Evolutionary conservation across 2,113 vertebrate species (phyloP), one percentile per base, ranked within the genome.

Genomic region (Chloebia gouldiae): DNA sequence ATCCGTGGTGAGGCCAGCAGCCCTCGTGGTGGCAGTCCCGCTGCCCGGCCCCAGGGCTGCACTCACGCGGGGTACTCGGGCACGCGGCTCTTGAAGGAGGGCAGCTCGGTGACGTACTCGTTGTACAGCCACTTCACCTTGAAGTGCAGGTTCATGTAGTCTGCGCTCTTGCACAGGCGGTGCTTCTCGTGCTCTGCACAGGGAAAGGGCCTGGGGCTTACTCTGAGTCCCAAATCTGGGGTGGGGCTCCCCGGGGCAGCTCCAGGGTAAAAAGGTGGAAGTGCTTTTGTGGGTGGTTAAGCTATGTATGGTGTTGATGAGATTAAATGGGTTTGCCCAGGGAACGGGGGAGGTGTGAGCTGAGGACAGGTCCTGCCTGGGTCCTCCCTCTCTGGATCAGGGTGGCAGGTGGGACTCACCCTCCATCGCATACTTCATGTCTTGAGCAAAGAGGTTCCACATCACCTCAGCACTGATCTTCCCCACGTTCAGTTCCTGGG

Each of bases 91-190:
- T 99, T 99, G 98, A 99, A 99, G 96, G 99, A 98, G 16, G 99
- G 99, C 92, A 99, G 98, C 92, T 99, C 99, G 2, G 99, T 98
- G 97, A 99, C 99, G 12, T 99, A 99, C 95, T 99, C 99, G 1
- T 99, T 99, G 97, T 99, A 99, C 5, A 99, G 97, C 99, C 99
- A 99, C 97, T 99, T 99, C 75, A 99, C 99, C 97, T 99, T 99
- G 97, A 99, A 99, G 97, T 99, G 99, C 90, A 99, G 98, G 98
- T 99, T 99, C 99, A 99, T 99, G 97, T 99, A 99, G 97, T 99
- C 99, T 0, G 99, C 99, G 1, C 99, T 99, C 97, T 99, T 99
- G 97, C 99, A 99, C 79, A 99, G 95, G 7, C 99, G 98, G 68
- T 99, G 99, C 94, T 99, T 99, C 93, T 99, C 99, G 1, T 99